Evolutionary conservation across 2,797 vertebrate species (phyloP), one percentile per base, ranked within the genome.

Genomic region (Microchirus variegatus): DNA sequence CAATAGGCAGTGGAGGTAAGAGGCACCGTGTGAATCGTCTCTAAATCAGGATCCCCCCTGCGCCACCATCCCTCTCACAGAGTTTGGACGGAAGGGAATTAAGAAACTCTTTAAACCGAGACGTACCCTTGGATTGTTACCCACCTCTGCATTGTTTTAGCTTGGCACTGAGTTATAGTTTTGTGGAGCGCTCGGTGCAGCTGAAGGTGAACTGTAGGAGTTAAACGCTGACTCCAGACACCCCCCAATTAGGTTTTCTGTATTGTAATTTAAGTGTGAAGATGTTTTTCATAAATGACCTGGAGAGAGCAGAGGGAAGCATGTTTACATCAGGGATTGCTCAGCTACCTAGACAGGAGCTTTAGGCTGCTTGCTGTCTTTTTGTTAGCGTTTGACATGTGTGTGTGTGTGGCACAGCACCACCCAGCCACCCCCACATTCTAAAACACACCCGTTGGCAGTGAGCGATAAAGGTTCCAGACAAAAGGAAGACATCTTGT

Each of bases 321-420:
- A 44, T 75, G 87, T 89, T 90, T 81, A 87, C 44, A 75, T 71
- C 46, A 72, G 71, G 81, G 81, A 68, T 73, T 81, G 64, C 75
- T 76, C 81, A 59, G 63, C 71, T 59, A 81, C 71, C 78, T 81
- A 78, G 74, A 88, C 82, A 83, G 80, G 67, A 74, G 84, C 88
- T 90, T 52, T 74, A 45, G 90, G 87, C 83, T 88, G 78, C 90
- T 90, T 91, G 76, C 79, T 88, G 81, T 77, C 75, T 83, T 81
- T 81, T 82, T 79, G 50, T 73, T 63, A 58, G 42, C 42, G 69
- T 81, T 77, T 87, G 81, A 83, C 63, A 35, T 65, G 60, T 48
- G 55, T 69, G 31, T 41, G 17, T 50, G 36, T 48, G 18, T 59
- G 70, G 64, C 71, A 75, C 61, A 71, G 73, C 85, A 85, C 67